Base-by-base conservation (phyloP, 2,113 vertebrate species). In the Halcyon senegalensis region DNA sequence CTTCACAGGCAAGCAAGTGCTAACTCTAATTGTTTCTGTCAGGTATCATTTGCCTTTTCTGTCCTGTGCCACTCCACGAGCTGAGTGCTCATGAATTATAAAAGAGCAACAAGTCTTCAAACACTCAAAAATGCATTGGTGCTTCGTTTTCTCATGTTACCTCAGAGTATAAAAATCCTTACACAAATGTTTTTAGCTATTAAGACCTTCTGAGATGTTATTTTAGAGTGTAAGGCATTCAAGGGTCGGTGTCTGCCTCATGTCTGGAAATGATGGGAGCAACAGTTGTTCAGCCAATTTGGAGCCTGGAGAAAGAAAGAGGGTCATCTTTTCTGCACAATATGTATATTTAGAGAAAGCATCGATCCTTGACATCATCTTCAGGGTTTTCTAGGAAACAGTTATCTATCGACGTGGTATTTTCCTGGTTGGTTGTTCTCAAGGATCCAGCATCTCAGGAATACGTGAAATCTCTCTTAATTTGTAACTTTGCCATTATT, bases 121-220 rank as follows among this genome's bases (percentile, higher is more conserved):
- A 37, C 20, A 87, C 35, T 72, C 20, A 90, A 76, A 95, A 75
- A 37, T 68, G 69, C 51, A 75, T 67, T 28, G 37, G 55, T 85
- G 28, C 56, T 91, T 95, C 8, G 0, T 89, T 94, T 94, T 96
- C 76, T 82, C 73, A 67, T 93, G 82, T 94, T 79, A 80, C 84
- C 46, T 94, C 84, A 78, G 51, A 75, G 46, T 60, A 89, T 81
- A 92, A 96, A 94, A 89, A 94, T 90, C 80, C 68, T 94, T 89
- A 51, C 35, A 72, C 73, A 95, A 95, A 95, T 89, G 80, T 91
- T 97, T 96, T 91, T 84, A 93, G 73, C 59, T 1, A 1, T 68
- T 84, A 79, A 76, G 77, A 27, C 53, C 35, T 95, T 91, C 53
- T 1, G 2, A 96, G 81, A 84, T 89, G 91, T 89, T 97, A 84